Evolutionary conservation across 2,888 invertebrate genomes (phyloP), one percentile per base, ranked within the genome.

Genomic region (Reticulitermes lucifugus): DNA sequence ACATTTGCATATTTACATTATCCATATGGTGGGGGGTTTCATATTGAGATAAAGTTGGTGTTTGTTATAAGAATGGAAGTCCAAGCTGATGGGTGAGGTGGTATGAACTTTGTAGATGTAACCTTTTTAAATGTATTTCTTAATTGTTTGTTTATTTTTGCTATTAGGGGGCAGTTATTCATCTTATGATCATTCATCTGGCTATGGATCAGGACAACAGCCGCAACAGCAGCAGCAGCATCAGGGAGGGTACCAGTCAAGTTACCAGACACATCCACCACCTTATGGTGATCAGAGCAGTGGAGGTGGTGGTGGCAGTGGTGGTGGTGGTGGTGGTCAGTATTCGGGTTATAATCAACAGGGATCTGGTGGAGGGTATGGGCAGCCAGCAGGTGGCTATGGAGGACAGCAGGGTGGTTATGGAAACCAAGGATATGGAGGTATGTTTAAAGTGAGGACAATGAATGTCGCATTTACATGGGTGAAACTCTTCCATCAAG

Each of bases 241-340:
- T 25, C 84, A 86, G 41, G 81, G 85, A 60, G 84, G 85, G 79
- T 85, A 87, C 71, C 87, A 87, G 65, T 84, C 84, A 35, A 85
- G 84, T 65, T 87, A 87, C 79, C 86, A 84, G 29, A 73, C 87
- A 21, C 86, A 83, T 25, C 85, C 84, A 18, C 83, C 84, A 43
- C 75, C 85, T 25, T 87, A 87, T 82, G 81, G 81, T 43, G 87
- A 87, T 41, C 87, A 87, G 79, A 91, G 92, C 89, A 90, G 92
- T 90, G 88, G 93, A 90, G 88, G 91, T 88, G 91, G 93, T 80
- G 90, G 90, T 89, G 89, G 92, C 89, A 90, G 92, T 90, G 88
- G 93, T 90, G 88, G 91, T 88, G 91, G 93, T 81, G 90, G 90
- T 89, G 91, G 93, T 91, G 77, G 81, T 43, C 84, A 84, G 73